Conservation (phyloP, 2,888 invertebrate genomes). For the Aproaerema taeniolella region DNA sequence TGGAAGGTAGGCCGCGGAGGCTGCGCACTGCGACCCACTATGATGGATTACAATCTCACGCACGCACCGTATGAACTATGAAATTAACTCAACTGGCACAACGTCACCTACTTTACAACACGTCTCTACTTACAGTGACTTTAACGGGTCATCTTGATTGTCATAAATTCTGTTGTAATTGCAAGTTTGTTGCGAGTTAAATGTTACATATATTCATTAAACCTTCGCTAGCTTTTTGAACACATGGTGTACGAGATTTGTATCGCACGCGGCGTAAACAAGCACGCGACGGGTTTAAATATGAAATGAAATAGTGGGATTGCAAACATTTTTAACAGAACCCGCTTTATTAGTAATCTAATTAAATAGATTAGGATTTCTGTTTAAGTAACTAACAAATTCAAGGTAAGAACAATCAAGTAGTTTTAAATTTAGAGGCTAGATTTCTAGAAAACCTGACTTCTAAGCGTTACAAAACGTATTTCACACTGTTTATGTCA, state of each 20-base stretch:
- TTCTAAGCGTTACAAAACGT: neutral
- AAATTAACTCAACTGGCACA: conserved; percentile 12
- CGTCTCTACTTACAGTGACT: conserved; percentile 5
- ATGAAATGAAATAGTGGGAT: too few relatives aligned
- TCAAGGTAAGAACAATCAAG: too few relatives aligned
- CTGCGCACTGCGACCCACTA: conserved; percentile 12
- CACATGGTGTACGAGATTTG: too few relatives aligned
- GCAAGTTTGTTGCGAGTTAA: conserved; percentile 5
- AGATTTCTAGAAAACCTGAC: too few relatives aligned
- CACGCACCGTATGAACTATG: conserved; percentile 21
- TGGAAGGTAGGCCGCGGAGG: conserved; percentile 13
- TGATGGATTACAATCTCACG: conserved; percentile 18
- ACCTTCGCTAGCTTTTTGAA: too few relatives aligned
- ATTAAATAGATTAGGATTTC: neutral
- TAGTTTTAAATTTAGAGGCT: too few relatives aligned
- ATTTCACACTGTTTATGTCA: conserved; percentile 2
- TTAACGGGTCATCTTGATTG: conserved; percentile 16
- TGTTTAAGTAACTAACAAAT: neutral
- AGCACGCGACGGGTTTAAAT: too few relatives aligned
- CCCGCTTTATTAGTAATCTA: too few relatives aligned
- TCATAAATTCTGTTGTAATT: conserved; percentile 11
- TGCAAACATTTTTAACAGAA: too few relatives aligned
- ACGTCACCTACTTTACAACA: conserved; percentile 9
- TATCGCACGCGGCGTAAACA: too few relatives aligned
- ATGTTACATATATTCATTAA: too few relatives aligned